Evolutionary conservation across 2,888 invertebrate species (phyloP), one percentile per base, ranked within the genome.

Genomic region (Crepidodera aurea): DNA sequence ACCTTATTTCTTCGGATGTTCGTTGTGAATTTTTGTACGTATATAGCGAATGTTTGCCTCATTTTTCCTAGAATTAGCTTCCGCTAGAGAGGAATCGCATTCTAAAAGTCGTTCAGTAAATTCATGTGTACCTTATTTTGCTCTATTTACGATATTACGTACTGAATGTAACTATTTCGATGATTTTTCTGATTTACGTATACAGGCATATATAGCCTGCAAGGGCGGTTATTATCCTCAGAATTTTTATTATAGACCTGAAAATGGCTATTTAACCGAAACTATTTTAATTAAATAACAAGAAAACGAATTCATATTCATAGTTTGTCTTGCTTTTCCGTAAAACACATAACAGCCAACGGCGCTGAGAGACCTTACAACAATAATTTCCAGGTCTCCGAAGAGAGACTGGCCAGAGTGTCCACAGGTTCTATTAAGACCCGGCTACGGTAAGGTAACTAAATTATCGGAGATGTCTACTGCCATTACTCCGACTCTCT

Each of bases 391-490:
- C 53, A 55, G 50, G 51, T 58, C 63, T 59, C 59, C 50, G 18
- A 59, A 54, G 59, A 48, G 22, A 32, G 40, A 42, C 42, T 34
- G 56, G 56, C 44, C 61, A 44, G 42, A 56, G 51, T 62, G 63
- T 59, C 63, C 63, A 55, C 69, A 69, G 71, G 69, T 74, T 71
- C 75, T 72, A 73, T 74, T 73, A 73, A 70, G 70, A 66, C 67
- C 68, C 69, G 69, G 71, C 65, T 72, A 70, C 69, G 69, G 66
- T 63, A 66, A 72, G 77, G 77, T 79, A 79, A 79, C 78, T 75
- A 71, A 77, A 79, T 79, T 79, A 79, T 76, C 74, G 75, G 69
- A 73, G 74, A 75, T 75, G 77, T 75, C 77, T 75, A 71, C 75
- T 74, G 73, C 75, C 77, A 72, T 74, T 75, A 75, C 77, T 73